Base-by-base conservation (phyloP, 1,140 invertebrate species). In the Dendrolimus punctatus region DNA sequence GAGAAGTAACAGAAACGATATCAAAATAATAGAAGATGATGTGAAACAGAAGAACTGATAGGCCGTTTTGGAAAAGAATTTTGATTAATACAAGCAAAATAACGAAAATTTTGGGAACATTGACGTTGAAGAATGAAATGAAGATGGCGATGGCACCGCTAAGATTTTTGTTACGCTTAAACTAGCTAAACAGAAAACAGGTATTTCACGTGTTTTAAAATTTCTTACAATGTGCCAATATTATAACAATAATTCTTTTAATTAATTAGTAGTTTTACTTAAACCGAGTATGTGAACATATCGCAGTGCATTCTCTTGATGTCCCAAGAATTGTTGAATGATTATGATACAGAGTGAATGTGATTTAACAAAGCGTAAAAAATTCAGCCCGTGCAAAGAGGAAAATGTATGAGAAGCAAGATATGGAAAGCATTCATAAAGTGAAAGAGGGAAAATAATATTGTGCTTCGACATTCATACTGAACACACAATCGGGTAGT, bases 21-120 rank as follows among this genome's bases (percentile, higher is more conserved):
- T 51, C 37, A 76, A 72, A 68, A 66, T 57, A 76, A 75, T 64
- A 72, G 62, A 82, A 76, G 69, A 77, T 74, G 73, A 71, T 59
- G 57, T 72, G 66, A 77, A 82, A 76, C 64, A 68, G 66, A 23
- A 23, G 23, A 83, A 84, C 69, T 77, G 75, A 85, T 85, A 86
- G 83, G 83, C 83, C 83, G 83, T 86, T 86, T 86, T 86, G 83
- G 83, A 86, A 83, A 80, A 78, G 61, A 86, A 81, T 57, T 76
- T 63, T 75, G 68, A 71, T 70, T 55, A 69, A 70, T 75, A 74
- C 64, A 79, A 77, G 79, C 78, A 82, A 85, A 79, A 66, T 61
- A 82, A 83, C 58, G 66, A 58, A 80, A 75, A 66, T 59, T 58
- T 73, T 66, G 66, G 69, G 66, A 76, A 73, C 71, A 73, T 68